These are phyloP conservation scores for Datnioides undecimradiatus DNA, from an alignment of 2,113 vertebrate genomes.

Conservation along the genomic window DNA sequence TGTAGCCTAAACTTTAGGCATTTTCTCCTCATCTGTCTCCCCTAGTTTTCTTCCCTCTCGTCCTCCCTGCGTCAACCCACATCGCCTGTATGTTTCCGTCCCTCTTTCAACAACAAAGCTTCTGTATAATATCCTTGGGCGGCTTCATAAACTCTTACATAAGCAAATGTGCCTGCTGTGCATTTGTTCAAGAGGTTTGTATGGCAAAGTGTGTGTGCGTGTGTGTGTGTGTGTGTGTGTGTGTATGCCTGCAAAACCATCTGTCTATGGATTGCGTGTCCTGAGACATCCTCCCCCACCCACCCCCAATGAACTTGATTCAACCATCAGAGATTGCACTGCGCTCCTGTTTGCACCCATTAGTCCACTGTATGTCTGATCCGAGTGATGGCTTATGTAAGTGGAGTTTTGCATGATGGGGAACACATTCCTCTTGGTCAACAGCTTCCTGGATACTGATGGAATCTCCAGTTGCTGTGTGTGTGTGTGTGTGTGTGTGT, in stretches of 20 bases:
- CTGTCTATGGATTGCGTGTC: slow-evolving; percentile 31
- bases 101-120: slow-evolving; percentile 42
- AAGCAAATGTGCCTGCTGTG: slow-evolving; percentile 48
- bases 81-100: slow-evolving; percentile 41
- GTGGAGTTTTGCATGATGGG: slow-evolving; percentile 56
- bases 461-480: slow-evolving; percentile 67
- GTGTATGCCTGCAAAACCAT: slow-evolving; percentile 40
- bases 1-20: slow-evolving; percentile 32
- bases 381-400: slow-evolving; percentile 70
- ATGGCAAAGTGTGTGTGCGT: slow-evolving; percentile 13
- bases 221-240: slow-evolving; percentile 1
- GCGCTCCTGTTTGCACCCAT: slow-evolving; percentile 38
- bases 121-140: slow-evolving; percentile 49
- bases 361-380: slow-evolving; percentile 31
- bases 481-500: slow-evolving; percentile 27
- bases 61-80: slow-evolving; percentile 25
- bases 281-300: slow-evolving; percentile 23
- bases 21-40: slow-evolving; percentile 33
- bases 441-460: slow-evolving; percentile 75
- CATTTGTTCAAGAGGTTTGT: slow-evolving; percentile 35
- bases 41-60: slow-evolving; percentile 12
- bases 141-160: slow-evolving; percentile 65
- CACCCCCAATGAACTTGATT: not conserved
- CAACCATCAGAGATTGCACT: slow-evolving; percentile 22
- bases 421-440: slow-evolving; percentile 65